These are phyloP conservation scores for Echeneis naucrates DNA, from an alignment of 2,797 vertebrate genomes.

Conservation along the genomic window DNA sequence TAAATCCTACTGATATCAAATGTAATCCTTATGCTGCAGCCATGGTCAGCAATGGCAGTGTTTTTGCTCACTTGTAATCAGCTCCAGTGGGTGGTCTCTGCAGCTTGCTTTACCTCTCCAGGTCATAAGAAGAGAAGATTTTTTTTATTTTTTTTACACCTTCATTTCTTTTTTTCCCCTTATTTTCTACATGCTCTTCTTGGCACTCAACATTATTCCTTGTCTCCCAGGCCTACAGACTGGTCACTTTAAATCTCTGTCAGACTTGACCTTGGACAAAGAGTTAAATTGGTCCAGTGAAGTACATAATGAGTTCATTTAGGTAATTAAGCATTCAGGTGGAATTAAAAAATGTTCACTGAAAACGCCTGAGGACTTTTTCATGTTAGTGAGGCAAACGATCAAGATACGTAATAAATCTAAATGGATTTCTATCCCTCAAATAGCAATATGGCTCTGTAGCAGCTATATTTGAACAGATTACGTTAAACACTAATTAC, in stretches of 20 bases:
- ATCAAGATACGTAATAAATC: slow-evolving; percentile 70
- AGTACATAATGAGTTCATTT: slow-evolving; percentile 86
- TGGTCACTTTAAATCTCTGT: slow-evolving; percentile 85
- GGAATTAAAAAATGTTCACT: slow-evolving; percentile 73
- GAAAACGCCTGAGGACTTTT: slow-evolving; percentile 78
- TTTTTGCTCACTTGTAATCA: neutral
- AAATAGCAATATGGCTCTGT: slow-evolving; percentile 24
- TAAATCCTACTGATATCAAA: neutral
- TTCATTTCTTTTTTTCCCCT: slow-evolving; percentile 3
- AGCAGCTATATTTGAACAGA: slow-evolving; percentile 4
- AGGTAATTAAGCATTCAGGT: slow-evolving; percentile 86
- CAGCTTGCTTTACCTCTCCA: slow-evolving; percentile 10
- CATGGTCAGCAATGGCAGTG: neutral
- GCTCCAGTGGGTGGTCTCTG: neutral
- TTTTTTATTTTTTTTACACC: slow-evolving; percentile 13
- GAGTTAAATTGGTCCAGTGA: slow-evolving; percentile 83
- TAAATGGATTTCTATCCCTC: slow-evolving; percentile 61
- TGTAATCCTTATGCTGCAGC: neutral
- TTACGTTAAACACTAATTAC: slow-evolving; percentile 31
- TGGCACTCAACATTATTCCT: slow-evolving; percentile 54
- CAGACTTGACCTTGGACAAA: slow-evolving; percentile 84
- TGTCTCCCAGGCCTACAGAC: slow-evolving; percentile 70
- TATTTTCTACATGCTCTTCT: slow-evolving; percentile 42
- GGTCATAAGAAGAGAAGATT: slow-evolving; percentile 28
- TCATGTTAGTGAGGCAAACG: slow-evolving; percentile 62